Conservation (phyloP, 2,113 vertebrate species). For the Cacatua alba region DNA sequence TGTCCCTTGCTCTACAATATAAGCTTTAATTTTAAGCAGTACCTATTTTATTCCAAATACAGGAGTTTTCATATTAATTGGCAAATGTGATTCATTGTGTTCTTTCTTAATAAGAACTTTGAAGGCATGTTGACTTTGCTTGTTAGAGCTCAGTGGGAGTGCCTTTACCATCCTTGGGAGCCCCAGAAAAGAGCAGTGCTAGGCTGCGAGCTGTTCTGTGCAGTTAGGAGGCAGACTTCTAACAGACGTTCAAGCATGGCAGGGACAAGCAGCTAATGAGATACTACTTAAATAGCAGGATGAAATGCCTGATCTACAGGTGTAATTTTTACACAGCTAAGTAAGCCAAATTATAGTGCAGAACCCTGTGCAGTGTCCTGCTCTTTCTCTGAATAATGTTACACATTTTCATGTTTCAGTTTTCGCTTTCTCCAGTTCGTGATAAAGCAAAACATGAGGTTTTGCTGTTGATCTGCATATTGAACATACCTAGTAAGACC, state of each 20-base stretch:
- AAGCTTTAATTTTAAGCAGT: not conserved
- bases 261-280: not conserved
- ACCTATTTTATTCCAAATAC: not conserved
- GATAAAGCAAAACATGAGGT: not conserved
- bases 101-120: not conserved
- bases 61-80: not conserved
- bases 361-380: not conserved
- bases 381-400: not conserved
- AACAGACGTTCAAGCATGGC: not conserved
- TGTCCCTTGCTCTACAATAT: not conserved
- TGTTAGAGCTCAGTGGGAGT: not conserved
- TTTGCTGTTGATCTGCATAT: not conserved
- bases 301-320: not conserved
- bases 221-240: not conserved
- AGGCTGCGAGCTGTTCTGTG: not conserved
- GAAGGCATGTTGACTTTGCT: not conserved
- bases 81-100: not conserved
- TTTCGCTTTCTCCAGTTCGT: not conserved
- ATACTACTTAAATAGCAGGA: not conserved
- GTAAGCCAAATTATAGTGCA: not conserved
- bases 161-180: not conserved
- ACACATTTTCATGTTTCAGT: not conserved
- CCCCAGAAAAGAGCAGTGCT: not conserved
- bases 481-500: not conserved
- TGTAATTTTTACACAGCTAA: not conserved